Evolutionary conservation across 2,888 invertebrate genomes (phyloP), one percentile per base, ranked within the genome.

Genomic region (Acanthoscelides obtectus): DNA sequence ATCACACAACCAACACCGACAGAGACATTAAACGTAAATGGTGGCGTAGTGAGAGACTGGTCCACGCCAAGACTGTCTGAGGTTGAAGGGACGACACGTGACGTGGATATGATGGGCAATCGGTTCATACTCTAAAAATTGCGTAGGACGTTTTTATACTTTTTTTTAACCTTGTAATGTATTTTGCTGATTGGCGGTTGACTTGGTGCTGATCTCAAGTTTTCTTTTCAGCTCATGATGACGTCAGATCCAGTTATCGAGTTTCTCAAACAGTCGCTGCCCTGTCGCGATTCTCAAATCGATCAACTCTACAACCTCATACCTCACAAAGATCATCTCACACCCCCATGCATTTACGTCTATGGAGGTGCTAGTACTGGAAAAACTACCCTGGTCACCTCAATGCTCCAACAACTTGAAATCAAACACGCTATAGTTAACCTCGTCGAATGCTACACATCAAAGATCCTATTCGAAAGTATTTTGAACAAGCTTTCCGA

Each of bases 291-390:
- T 72, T 71, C 73, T 65, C 85, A 86, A 80, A 84, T 86, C 72
- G 78, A 80, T 64, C 80, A 80, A 74, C 81, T 86, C 22, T 80
- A 79, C 76, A 81, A 82, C 77, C 79, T 84, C 22, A 83, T 81
- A 75, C 90, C 89, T 0, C 86, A 88, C 75, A 81, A 83, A 69
- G 88, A 89, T 75, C 92, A 92, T 82, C 88, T 89, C 21, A 87
- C 92, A 81, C 92, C 92, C 21, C 87, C 90, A 77, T 89, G 90
- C 76, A 85, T 96, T 79, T 95, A 93, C 86, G 79, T 95, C 70
- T 92, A 92, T 83, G 96, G 96, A n/a, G 92, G 92, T 82, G 90
- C 94, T 77, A 92, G 93, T 12, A 93, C 93, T 22, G 96, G 96
- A 25, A 97, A 97, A 87, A 90, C 92, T n/a, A 84, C 91, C 20